These are phyloP conservation scores for Hypsibius dujardini DNA, from an alignment of 1,140 invertebrate genomes.

Conservation along the genomic window DNA sequence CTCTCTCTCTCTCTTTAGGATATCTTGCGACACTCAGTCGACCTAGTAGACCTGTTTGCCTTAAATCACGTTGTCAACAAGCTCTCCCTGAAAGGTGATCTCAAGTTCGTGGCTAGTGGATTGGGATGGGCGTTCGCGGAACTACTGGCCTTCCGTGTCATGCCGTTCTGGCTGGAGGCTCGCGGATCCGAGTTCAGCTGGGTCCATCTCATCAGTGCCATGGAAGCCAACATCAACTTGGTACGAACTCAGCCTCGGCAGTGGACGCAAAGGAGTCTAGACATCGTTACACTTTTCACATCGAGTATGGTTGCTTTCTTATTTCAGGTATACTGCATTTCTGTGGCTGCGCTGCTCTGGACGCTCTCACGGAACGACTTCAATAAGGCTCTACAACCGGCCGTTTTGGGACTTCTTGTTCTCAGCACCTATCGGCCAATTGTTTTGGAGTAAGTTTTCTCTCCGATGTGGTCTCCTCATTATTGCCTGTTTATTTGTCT, in stretches of 20 bases:
- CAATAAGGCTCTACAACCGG: slow-evolving; percentile 47
- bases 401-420: slow-evolving; percentile 51
- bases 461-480: no score
- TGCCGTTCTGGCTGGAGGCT: slow-evolving; percentile 80
- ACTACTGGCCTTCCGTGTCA: slow-evolving; percentile 62
- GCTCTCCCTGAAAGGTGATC: slow-evolving; percentile 37
- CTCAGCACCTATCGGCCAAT: slow-evolving; percentile 58
- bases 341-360: slow-evolving; percentile 74
- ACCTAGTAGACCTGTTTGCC: slow-evolving; percentile 18
- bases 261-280: slow-evolving; percentile 11
- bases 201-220: slow-evolving; percentile 78
- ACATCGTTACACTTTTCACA: background rate
- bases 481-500: no score
- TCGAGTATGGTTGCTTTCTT: slow-evolving; percentile 20
- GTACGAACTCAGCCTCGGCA: slow-evolving; percentile 36
- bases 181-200: slow-evolving; percentile 87
- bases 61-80: slow-evolving; percentile 22
- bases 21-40: background rate
- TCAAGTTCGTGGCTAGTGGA: slow-evolving; percentile 81
- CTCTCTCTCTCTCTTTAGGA: background rate
- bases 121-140: slow-evolving; percentile 92
- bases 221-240: slow-evolving; percentile 80
- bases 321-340: slow-evolving; percentile 58
- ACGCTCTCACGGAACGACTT: slow-evolving; percentile 70
- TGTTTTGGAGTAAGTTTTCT: slow-evolving; percentile 46